Percentiles rank a stretch among this genome's conserved stretches.
Evolutionary conservation across 2,797 vertebrate species (phyloP).

Genomic region (Delichon dasypus): DNA sequence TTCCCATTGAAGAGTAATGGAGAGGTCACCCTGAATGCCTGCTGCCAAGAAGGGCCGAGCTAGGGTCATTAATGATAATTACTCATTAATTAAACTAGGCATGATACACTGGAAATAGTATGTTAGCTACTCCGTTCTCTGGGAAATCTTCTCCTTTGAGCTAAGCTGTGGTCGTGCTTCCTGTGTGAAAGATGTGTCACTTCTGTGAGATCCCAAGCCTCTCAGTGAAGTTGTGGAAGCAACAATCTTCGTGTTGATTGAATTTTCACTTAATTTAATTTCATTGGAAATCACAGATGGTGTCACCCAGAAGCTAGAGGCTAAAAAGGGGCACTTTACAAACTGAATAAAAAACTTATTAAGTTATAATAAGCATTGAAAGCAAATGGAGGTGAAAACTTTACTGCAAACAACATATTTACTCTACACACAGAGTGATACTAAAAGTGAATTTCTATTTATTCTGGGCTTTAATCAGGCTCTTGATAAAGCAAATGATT

Average conservation of each 20-base stretch:
- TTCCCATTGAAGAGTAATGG: neutral
- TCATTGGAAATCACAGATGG: conserved; percentile 77
- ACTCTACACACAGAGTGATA: neutral
- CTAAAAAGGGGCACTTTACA: conserved; percentile 73
- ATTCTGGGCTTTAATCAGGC: neutral
- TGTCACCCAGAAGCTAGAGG: conserved; percentile 72
- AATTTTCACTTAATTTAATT: conserved; percentile 81
- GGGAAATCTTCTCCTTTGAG: neutral
- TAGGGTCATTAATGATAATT: conserved; percentile 43
- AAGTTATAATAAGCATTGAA: conserved; percentile 67
- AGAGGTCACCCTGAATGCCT: neutral
- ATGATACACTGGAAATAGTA: neutral
- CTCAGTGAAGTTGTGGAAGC: conserved; percentile 62
- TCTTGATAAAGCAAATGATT: neutral
- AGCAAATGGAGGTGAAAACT: conserved; percentile 63
- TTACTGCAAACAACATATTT: conserved; percentile 29
- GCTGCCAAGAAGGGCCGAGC: neutral
- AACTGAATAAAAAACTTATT: conserved; percentile 65
- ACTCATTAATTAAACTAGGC: conserved; percentile 35
- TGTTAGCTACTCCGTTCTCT: neutral
- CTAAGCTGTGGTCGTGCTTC: neutral
- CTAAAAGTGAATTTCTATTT: neutral
- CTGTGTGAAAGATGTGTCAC: neutral
- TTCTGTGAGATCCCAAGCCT: neutral
- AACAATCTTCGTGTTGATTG: conserved; percentile 72